phyloP scores from a whole-genome alignment of 1,140 invertebrate genomes.

The Panagrolaimus sp. region DNA sequence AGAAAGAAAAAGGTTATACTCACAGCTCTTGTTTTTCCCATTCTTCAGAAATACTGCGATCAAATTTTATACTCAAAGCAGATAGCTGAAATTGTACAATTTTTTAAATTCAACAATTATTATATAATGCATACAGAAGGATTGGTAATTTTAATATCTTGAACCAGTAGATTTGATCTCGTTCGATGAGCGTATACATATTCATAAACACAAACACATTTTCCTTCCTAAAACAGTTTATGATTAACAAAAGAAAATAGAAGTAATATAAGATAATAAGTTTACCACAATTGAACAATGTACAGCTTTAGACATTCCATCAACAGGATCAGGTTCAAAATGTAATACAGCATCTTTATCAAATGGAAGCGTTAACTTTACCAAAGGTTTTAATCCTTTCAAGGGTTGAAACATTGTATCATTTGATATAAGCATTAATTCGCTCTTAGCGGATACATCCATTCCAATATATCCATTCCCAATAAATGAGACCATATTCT shows the following conservation, averaged over 20 bases:
- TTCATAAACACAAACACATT: slow-evolving; percentile 32
- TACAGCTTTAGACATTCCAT: slow-evolving; percentile 30
- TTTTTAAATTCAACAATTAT: neutral
- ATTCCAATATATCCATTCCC: slow-evolving; percentile 34
- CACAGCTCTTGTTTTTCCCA: neutral
- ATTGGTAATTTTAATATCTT: slow-evolving; percentile 30
- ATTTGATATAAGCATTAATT: slow-evolving; percentile 10
- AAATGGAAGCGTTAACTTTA: slow-evolving; percentile 21
- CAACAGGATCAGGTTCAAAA: slow-evolving; percentile 23
- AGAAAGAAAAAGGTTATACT: too few relatives aligned
- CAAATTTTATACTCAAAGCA: neutral
- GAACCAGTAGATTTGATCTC: slow-evolving; percentile 27
- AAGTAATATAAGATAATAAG: neutral
- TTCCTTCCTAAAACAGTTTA: slow-evolving; percentile 26
- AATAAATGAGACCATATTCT: slow-evolving; percentile 24
- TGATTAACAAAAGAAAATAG: neutral
- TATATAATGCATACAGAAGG: slow-evolving; percentile 27
- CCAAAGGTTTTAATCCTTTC: slow-evolving; percentile 24
- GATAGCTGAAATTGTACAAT: neutral
- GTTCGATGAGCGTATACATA: slow-evolving; percentile 37
- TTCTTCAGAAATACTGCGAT: neutral
- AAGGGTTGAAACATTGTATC: slow-evolving; percentile 10
- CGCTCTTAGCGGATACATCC: slow-evolving; percentile 20
- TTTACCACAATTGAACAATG: slow-evolving; percentile 30
- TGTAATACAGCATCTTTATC: slow-evolving; percentile 11